phyloP scores from a whole-genome alignment of 1,140 invertebrate species.

The Scaptomyza montana region DNA sequence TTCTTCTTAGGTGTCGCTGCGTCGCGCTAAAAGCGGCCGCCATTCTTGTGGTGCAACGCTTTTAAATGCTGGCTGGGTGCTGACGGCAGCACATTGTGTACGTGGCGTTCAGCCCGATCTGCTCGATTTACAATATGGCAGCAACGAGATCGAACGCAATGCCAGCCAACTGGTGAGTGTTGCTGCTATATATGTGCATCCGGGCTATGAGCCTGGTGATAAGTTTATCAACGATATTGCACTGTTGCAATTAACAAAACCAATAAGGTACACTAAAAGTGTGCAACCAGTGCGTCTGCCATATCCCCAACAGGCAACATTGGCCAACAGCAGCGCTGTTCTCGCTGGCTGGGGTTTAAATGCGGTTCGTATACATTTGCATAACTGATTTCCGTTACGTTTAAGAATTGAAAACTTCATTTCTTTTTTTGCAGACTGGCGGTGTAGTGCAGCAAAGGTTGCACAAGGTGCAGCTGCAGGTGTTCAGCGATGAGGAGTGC shows the following conservation, averaged over 20 bases:
- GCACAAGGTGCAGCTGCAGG: slow-evolving; percentile 78
- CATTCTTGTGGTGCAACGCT: slow-evolving; percentile 79
- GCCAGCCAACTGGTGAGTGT: slow-evolving; percentile 55
- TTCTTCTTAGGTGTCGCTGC: slow-evolving; percentile 56
- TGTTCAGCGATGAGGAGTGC: slow-evolving; percentile 80
- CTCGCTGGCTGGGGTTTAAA: slow-evolving; percentile 79
- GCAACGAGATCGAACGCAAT: slow-evolving; percentile 48
- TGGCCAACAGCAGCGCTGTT: slow-evolving; percentile 39
- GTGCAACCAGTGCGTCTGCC: slow-evolving; percentile 68
- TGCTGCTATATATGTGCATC: slow-evolving; percentile 63
- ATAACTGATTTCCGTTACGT: not conserved
- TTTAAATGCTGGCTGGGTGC: slow-evolving; percentile 68
- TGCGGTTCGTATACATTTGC: slow-evolving; percentile 39
- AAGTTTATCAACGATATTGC: slow-evolving; percentile 73
- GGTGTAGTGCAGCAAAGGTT: slow-evolving; percentile 72
- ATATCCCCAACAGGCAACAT: slow-evolving; percentile 34
- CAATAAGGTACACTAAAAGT: slow-evolving; percentile 19
- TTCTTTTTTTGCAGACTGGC: slow-evolving; percentile 60
- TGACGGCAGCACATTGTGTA: slow-evolving; percentile 79
- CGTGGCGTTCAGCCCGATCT: slow-evolving; percentile 24
- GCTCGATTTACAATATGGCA: slow-evolving; percentile 69
- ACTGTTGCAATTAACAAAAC: slow-evolving; percentile 49
- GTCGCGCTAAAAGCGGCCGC: slow-evolving; percentile 57
- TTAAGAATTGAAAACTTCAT: not conserved
- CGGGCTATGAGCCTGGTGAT: slow-evolving; percentile 64